These are phyloP conservation scores for Passerina amoena DNA, from an alignment of 2,113 vertebrate genomes.

Conservation along the genomic window DNA sequence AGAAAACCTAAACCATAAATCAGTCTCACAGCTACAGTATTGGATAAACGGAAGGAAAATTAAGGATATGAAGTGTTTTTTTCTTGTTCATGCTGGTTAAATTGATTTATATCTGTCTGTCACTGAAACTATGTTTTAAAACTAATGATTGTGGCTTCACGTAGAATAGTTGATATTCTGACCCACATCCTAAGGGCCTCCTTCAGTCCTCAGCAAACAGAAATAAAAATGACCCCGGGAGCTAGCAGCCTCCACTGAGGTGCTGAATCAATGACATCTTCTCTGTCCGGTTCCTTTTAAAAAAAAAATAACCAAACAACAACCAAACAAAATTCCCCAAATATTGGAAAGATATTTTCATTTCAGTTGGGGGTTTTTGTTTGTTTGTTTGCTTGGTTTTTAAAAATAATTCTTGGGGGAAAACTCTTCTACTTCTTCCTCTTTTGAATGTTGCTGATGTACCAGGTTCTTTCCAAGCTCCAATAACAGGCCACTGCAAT, in stretches of 20 bases:
- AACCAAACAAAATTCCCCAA: not conserved
- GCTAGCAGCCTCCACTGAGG: slow-evolving; percentile 68
- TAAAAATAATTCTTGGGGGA: slow-evolving; percentile 52
- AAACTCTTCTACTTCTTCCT: not conserved
- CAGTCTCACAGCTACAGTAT: not conserved
- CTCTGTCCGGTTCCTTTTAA: not conserved
- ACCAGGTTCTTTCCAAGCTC: slow-evolving; percentile 43
- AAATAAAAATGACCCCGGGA: slow-evolving; percentile 84
- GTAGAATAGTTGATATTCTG: slow-evolving; percentile 50
- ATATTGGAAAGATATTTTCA: not conserved
- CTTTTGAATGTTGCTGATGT: slow-evolving; percentile 54
- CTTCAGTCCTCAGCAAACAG: slow-evolving; percentile 72
- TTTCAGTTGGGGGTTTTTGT: not conserved
- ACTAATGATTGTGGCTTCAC: slow-evolving; percentile 37
- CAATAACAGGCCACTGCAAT: slow-evolving; percentile 59
- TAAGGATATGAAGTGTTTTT: not conserved
- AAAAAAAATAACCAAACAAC: not conserved
- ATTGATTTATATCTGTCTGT: slow-evolving; percentile 46
- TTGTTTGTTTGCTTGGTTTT: not conserved
- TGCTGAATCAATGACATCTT: slow-evolving; percentile 73
- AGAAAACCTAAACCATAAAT: not conserved
- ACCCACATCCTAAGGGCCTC: slow-evolving; percentile 59
- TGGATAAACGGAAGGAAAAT: not conserved
- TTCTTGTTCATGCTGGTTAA: not conserved
- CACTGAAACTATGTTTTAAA: slow-evolving; percentile 36